Conservation (phyloP, 2,888 invertebrate species). For the Odontothrips loti region DNA sequence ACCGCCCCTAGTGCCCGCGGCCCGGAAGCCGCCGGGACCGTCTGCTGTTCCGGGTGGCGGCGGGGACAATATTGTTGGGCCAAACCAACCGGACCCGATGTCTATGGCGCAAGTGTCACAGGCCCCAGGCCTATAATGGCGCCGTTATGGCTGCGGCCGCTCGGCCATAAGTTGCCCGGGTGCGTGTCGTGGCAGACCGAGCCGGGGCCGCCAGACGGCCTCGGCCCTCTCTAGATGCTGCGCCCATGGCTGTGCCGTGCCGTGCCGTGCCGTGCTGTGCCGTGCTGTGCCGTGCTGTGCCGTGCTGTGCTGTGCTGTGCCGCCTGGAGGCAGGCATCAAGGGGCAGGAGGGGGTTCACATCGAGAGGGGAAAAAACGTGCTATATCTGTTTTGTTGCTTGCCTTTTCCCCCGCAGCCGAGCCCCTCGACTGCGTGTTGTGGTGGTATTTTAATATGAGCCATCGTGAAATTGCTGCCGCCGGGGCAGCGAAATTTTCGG, state of each 20-base stretch:
- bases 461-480: no score
- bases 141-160: constrained; percentile 3
- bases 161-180: not conserved
- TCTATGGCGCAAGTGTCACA: not conserved
- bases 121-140: constrained; percentile 12
- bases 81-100: not conserved
- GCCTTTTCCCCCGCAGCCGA: no score
- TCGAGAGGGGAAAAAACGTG: no score
- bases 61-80: not conserved
- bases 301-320: no score
- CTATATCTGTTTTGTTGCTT: no score
- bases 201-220: not conserved
- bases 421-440: no score
- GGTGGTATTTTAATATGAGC: no score
- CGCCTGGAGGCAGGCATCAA: no score
- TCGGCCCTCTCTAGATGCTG: not conserved
- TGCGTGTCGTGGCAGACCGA: not conserved
- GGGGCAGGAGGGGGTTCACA: no score
- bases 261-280: not conserved
- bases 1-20: no score
- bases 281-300: not conserved
- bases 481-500: no score
- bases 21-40: no score
- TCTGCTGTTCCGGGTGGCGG: not conserved
- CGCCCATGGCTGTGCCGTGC: not conserved